phyloP scores from a whole-genome alignment of 2,113 vertebrate species.

The Clarias magur region DNA sequence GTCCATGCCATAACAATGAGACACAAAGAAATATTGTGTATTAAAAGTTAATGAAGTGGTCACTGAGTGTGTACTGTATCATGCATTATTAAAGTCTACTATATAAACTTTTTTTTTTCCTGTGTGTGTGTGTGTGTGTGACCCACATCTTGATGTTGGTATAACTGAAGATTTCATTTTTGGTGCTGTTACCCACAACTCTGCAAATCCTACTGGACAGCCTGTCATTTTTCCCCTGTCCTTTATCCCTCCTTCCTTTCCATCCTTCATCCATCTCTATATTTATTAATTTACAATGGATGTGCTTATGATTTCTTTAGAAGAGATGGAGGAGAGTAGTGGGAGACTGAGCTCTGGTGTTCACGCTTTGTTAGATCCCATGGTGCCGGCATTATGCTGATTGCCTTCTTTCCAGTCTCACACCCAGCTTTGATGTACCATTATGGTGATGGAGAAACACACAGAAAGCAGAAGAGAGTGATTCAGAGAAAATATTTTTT shows the following conservation, averaged over 20 bases:
- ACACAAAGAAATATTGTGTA: no score
- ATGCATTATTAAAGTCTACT: background rate
- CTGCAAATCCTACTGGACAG: constrained; percentile 27
- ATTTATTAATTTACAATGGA: constrained; percentile 60
- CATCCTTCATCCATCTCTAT: constrained; percentile 34
- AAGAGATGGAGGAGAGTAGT: constrained; percentile 29
- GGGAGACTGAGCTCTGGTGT: background rate
- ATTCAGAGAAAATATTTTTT: background rate
- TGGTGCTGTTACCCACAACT: constrained; percentile 28
- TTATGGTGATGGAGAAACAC: background rate
- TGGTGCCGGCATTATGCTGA: constrained; percentile 47
- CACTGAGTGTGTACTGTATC: background rate
- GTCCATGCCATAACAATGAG: background rate
- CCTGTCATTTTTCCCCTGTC: background rate
- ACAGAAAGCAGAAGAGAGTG: background rate
- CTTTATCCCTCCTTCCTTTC: background rate
- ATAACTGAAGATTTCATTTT: background rate
- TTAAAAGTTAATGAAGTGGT: background rate
- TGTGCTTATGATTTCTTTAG: constrained; percentile 49
- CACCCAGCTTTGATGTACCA: constrained; percentile 33
- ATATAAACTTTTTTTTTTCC: no score
- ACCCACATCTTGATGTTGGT: background rate
- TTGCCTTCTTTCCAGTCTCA: constrained; percentile 36
- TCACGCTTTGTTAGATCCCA: constrained; percentile 40
- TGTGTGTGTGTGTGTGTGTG: background rate